These are phyloP conservation scores for Drymodes brunneopygia DNA, from an alignment of 2,113 vertebrate genomes.

Conservation along the genomic window DNA sequence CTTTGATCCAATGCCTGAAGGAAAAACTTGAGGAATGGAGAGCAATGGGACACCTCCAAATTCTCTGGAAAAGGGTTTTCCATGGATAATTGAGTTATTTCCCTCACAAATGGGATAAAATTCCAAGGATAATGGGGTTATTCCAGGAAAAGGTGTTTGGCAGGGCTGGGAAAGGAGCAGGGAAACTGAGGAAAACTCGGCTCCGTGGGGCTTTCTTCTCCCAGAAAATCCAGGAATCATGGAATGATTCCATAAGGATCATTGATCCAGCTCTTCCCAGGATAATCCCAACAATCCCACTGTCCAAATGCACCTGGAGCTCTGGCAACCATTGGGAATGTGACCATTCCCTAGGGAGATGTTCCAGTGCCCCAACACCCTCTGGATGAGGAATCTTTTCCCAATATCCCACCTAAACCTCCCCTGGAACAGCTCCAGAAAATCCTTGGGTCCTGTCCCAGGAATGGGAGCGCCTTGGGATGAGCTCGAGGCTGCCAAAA, in stretches of 20 bases:
- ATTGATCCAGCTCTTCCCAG: rapidly evolving
- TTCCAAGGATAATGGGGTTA: background rate
- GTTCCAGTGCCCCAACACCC: background rate
- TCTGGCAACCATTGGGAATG: background rate
- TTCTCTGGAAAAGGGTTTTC: background rate
- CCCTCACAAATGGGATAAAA: background rate
- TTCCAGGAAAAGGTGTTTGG: background rate
- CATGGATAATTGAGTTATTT: background rate
- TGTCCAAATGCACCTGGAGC: rapidly evolving
- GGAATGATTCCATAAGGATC: background rate
- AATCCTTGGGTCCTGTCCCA: background rate
- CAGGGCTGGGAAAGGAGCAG: background rate
- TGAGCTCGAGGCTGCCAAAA: background rate
- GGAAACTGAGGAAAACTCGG: background rate
- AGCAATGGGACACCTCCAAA: background rate
- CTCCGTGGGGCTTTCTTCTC: background rate
- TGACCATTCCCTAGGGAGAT: background rate
- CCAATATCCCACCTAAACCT: rapidly evolving
- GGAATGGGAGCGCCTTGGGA: background rate
- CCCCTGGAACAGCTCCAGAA: background rate
- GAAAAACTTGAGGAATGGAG: background rate
- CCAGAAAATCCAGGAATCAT: background rate
- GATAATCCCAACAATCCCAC: background rate
- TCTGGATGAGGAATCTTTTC: background rate
- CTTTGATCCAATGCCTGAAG: background rate